Conservation (phyloP, 2,888 invertebrate species). For the Lithophane leautieri region DNA sequence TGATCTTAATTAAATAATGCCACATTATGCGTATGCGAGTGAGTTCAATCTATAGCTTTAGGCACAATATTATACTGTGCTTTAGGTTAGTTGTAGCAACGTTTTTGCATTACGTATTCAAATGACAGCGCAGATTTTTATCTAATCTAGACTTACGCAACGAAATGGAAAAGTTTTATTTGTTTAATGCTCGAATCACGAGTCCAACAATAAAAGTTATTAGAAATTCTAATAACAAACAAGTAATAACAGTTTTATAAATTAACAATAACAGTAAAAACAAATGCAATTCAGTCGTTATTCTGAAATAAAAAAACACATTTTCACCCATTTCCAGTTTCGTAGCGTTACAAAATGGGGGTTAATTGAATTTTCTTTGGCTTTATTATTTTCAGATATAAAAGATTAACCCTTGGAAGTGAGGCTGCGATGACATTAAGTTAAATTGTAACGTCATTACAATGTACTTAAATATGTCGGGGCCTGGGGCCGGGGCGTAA, state of each 20-base stretch:
- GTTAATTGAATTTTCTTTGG: constrained; percentile 57
- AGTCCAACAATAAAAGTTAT: constrained; percentile 11
- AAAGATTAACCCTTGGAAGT: constrained; percentile 59
- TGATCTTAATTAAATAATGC: background rate
- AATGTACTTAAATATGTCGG: constrained; percentile 67
- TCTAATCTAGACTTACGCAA: constrained; percentile 1
- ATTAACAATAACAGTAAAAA: constrained; percentile 43
- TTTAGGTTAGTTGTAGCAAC: background rate
- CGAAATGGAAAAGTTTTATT: constrained; percentile 13
- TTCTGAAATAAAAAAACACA: constrained; percentile 21
- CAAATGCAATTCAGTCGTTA: constrained; percentile 22
- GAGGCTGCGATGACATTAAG: constrained; percentile 58
- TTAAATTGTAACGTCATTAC: constrained; percentile 68
- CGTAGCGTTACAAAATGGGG: constrained; percentile 39
- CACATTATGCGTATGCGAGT: background rate
- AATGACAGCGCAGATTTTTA: background rate
- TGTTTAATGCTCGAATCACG: background rate
- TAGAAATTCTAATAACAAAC: constrained; percentile 39
- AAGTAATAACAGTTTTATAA: constrained; percentile 48
- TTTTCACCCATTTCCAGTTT: constrained; percentile 19
- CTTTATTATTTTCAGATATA: constrained; percentile 57
- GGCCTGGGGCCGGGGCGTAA: constrained; percentile 54
- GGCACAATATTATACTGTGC: background rate
- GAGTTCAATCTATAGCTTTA: background rate
- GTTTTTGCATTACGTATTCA: background rate